These are phyloP conservation scores for Habrosyne pyritoides DNA, from an alignment of 2,888 invertebrate genomes.

Conservation along the genomic window DNA sequence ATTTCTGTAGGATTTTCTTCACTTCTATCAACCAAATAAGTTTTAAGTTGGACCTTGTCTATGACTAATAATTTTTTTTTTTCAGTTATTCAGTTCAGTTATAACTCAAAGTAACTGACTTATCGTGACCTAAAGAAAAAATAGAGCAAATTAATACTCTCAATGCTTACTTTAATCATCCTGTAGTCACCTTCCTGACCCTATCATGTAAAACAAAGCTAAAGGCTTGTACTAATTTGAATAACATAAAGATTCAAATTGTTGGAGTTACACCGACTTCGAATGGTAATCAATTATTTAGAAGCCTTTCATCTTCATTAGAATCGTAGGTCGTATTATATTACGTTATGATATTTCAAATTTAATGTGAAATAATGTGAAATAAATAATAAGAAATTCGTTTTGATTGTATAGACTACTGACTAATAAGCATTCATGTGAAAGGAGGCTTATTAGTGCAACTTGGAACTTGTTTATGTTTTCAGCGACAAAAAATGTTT, in stretches of 20 bases:
- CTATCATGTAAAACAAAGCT: slow-evolving; percentile 52
- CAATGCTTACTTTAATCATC: slow-evolving; percentile 1
- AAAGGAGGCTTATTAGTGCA: no score
- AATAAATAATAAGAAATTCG: no score
- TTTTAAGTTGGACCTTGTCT: not conserved
- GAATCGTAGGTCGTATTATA: slow-evolving; percentile 36
- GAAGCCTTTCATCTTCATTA: slow-evolving; percentile 58
- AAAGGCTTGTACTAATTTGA: slow-evolving; percentile 57
- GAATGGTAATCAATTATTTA: slow-evolving; percentile 69
- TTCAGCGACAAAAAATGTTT: no score
- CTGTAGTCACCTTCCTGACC: slow-evolving; percentile 27
- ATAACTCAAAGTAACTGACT: no score
- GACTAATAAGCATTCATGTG: no score
- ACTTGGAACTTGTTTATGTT: no score
- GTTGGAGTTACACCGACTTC: slow-evolving; percentile 46
- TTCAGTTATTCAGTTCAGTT: no score
- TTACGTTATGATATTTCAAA: slow-evolving; percentile 23
- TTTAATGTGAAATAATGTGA: no score
- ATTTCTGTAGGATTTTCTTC: not conserved
- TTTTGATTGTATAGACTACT: no score
- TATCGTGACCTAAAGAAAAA: no score
- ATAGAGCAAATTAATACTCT: no score
- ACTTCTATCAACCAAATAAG: not conserved
- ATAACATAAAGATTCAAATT: slow-evolving; percentile 54
- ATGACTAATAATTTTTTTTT: no score